These are phyloP conservation scores for Drosophila rufa DNA, from an alignment of 1,140 invertebrate genomes.

Conservation along the genomic window DNA sequence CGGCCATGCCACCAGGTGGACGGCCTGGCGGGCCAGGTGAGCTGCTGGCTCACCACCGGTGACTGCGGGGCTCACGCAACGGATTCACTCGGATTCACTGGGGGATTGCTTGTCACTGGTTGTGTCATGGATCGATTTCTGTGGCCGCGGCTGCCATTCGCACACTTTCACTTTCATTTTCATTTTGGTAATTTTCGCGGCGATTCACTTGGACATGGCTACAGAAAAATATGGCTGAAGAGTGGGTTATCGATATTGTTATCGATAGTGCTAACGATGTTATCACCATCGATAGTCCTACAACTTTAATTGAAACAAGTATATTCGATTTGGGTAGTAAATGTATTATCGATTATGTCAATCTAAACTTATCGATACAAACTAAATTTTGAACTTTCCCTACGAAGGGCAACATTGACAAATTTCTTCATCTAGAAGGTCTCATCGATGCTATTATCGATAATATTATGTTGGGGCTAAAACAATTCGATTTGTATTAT, in stretches of 20 bases:
- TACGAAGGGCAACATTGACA: no score
- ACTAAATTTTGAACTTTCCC: no score
- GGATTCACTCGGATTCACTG: slow-evolving; percentile 29
- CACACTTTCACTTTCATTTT: slow-evolving; percentile 28
- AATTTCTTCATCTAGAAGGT: no score
- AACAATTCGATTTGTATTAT: no score
- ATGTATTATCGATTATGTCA: no score
- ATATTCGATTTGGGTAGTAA: no score
- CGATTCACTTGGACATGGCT: slow-evolving; percentile 14
- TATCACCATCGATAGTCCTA: not conserved
- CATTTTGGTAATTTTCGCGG: slow-evolving; percentile 23
- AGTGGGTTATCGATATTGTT: not conserved
- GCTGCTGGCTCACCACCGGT: not conserved
- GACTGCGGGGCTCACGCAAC: slow-evolving; percentile 1
- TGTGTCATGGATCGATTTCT: slow-evolving; percentile 41
- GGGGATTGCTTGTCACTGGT: slow-evolving; percentile 34
- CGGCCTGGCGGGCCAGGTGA: slow-evolving; percentile 6
- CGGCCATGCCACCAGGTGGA: slow-evolving; percentile 68
- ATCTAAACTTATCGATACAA: no score
- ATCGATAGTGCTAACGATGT: not conserved
- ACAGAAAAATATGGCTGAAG: not conserved
- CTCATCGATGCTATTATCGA: not conserved
- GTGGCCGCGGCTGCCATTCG: slow-evolving; percentile 31
- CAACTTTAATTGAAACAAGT: no score
- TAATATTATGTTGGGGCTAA: not conserved